Base-by-base conservation (phyloP, 2,888 invertebrate species). In the Troilus luridus region DNA sequence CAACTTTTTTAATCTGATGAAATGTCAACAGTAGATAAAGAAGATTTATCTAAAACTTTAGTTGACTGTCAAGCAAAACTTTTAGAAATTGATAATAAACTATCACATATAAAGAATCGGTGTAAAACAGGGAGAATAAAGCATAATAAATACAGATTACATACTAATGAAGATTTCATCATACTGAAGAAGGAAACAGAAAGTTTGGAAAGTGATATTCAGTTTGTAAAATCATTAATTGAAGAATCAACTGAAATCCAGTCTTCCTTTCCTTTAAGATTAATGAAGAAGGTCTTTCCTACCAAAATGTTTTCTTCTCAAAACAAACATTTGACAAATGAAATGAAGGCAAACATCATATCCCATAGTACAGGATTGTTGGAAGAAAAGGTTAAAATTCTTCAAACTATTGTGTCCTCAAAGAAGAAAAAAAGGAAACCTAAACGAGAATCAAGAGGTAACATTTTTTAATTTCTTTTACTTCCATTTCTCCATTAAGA, bases 401-500 rank as follows among this genome's bases (percentile, higher is more conserved):
- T 85, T 24, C 85, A 85, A 85, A 85, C 85, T 85, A n/a, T 85
- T 14, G 85, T 56, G 5, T 11, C 6, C 6, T 19, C 85, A 1
- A 85, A 85, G 56, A 85, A 85, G 85, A 85, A 85, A 58, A 85
- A 85, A 85, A 85, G n/a, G 85, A 85, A 85, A 58, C 56, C 85
- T 14, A 85, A 85, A 58, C 21, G 56, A n/a, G 85, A 85, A 85
- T 85, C 85, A 56, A 56, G 14, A 85, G 85, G 85, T 85, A 85
- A 3, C 0, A 41, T 54, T 54, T 56, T 85, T 81, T 77, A n/a
- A 77, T 77, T 17, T 77, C 6, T 77, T 54, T 41, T 41, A 41
- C 41, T 41, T 41, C 41, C 7, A 19, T 11, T 81, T 54, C 8
- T 56, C 19, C 17, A 54, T 54, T 81, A 81, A 54, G 14, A 67